Evolutionary conservation across 1,140 invertebrate species (phyloP), one percentile per base, ranked within the genome.

Genomic region (Zaprionus africanus): DNA sequence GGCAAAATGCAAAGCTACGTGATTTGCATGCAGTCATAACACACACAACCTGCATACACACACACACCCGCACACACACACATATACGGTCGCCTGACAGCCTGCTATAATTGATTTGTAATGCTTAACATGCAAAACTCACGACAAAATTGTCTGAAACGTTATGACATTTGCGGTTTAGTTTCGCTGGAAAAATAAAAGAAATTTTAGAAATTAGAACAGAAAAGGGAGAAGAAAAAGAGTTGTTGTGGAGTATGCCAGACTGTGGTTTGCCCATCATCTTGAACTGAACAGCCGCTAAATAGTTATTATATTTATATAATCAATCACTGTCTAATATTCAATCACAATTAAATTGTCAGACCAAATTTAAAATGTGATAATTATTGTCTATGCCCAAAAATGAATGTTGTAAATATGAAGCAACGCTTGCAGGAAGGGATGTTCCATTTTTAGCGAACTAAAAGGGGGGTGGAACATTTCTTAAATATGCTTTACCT

Each of bases 1-100:
- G 81, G 64, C 81, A 84, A 88, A 90, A 88, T 88, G 85, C 84
- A 90, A 84, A 81, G 76, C 74, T 79, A 88, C 84, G 84, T 88
- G 84, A 90, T 88, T 88, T 84, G 85, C 84, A 88, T 88, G 61
- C 63, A 73, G 51, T 67, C 75, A 73, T 66, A 67, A 61, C 70
- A 77, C 51, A 31, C 34, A 57, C 46, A 34, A 19, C n/a, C 22
- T 19, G 4, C 22, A 53, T 19, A 72, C 26, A 56, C 38, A 38
- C 38, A 31, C 24, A 56, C 26, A 26, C 43, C 0, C 26, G 51
- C 22, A 60, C 43, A 31, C 51, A 31, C n/a, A 46, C 26, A 36
- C 34, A 28, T 13, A 13, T 5, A 49, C 11, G 63, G 31, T 76
- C 22, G 49, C 59, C 59, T 61, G 71, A 72, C 70, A 79, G 46